A percentile compares a stretch with the other conserved stretches of the same genome.
Evolutionary conservation across 1,140 invertebrate genomes (phyloP).

Genomic region (Dinoponera quadriceps): DNA sequence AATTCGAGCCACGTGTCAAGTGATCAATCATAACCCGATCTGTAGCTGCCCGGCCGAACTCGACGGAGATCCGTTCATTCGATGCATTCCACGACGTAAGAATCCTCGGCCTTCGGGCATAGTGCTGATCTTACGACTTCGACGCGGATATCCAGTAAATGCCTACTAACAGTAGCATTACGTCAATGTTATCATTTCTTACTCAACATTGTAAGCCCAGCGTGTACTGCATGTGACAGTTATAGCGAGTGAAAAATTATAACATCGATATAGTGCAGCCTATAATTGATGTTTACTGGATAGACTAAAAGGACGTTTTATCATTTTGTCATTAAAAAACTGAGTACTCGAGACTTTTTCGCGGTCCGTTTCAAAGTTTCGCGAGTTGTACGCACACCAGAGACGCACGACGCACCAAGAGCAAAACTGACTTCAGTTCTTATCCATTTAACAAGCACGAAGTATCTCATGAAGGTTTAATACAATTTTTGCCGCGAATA

Average conservation of each 20-base stretch:
- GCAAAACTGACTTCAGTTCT: background rate
- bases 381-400: background rate
- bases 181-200: no score
- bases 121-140: background rate
- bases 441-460: background rate
- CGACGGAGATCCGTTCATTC: conserved; percentile 88
- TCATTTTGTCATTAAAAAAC: no score
- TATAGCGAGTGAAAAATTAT: no score
- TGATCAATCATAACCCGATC: conserved; percentile 89
- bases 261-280: no score
- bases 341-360: no score
- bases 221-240: no score
- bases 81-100: conserved; percentile 79
- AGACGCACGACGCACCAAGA: background rate
- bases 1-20: conserved; percentile 79
- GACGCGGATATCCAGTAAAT: background rate
- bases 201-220: no score
- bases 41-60: conserved; percentile 85
- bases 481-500: conserved; percentile 11
- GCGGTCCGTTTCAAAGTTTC: background rate
- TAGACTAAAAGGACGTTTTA: no score
- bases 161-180: background rate
- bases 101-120: background rate
- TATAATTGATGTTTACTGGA: no score
- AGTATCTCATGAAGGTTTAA: conserved; percentile 9